Evolutionary conservation across 1,140 invertebrate species (phyloP), one percentile per base, ranked within the genome.

Genomic region (Sitodiplosis mosellana): DNA sequence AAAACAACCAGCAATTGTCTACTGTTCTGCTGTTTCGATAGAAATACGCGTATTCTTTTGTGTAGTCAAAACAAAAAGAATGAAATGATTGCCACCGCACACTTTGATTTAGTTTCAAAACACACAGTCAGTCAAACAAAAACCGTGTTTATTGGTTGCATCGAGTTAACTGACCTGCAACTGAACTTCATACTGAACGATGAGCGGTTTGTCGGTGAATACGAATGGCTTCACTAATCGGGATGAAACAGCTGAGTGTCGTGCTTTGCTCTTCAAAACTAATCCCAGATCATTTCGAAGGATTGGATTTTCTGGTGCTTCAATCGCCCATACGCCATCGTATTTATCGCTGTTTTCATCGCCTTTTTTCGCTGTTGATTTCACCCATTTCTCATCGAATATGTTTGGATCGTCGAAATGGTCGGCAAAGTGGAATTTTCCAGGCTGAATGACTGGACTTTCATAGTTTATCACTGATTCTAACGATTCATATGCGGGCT

Each of bases 201-300:
- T 71, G 20, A 99, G 69, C 0, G 91, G 90, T 56, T 88, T 89
- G 41, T 79, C 76, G 33, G 68, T 72, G 62, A 99, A 99, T 33
- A 81, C 69, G 67, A 95, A 98, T 15, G 83, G 80, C 59, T 77
- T 81, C 43, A 72, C 69, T 7, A 99, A 68, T 33, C 76, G 69
- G n/a, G 84, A 70, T 14, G 93, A 74, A 55, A 99, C 90, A 6
- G 95, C 95, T 46, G 94, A 85, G 69, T 97, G 95, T 59, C 92
- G 90, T 7, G 93, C 94, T 70, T 93, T 92, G 0, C 88, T 88
- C 65, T 90, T 92, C 8, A 98, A 67, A 17, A 96, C 83, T 45
- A 99, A 67, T 42, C 90, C 92, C 54, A 81, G 65, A 65, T 99
- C 93, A 43, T 83, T 82, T 22, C 76, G 72, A 49, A 96, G 72